Evolutionary conservation across 2,797 vertebrate species (phyloP).

Genomic region (Hoplostethus atlanticus): DNA sequence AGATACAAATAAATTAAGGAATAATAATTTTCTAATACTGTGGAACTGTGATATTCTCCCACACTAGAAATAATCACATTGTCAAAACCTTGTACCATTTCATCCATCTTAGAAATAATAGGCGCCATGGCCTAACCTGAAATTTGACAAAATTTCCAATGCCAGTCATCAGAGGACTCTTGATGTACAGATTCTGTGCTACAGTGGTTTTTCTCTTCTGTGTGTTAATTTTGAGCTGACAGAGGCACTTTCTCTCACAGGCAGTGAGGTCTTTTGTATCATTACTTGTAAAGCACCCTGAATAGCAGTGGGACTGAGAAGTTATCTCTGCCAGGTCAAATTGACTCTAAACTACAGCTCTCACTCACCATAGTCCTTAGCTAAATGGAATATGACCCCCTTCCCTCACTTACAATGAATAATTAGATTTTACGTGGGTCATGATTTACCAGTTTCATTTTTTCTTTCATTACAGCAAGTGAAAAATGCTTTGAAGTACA

Average conservation of each 20-base stretch:
- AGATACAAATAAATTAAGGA: too few relatives aligned
- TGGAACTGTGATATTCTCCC: too few relatives aligned
- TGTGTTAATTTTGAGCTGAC: slow-evolving; percentile 79
- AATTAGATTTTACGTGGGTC: slow-evolving; percentile 64
- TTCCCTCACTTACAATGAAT: slow-evolving; percentile 54
- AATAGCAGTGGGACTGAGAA: slow-evolving; percentile 62
- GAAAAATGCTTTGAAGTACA: slow-evolving; percentile 95
- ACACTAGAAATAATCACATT: too few relatives aligned
- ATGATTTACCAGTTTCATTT: slow-evolving; percentile 67
- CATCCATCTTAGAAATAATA: too few relatives aligned
- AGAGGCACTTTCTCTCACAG: slow-evolving; percentile 71
- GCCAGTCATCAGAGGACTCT: slow-evolving; percentile 31
- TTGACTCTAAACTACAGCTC: slow-evolving; percentile 56
- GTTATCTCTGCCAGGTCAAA: slow-evolving; percentile 69
- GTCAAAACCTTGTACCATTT: too few relatives aligned
- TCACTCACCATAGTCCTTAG: slow-evolving; percentile 48
- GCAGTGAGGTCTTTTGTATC: slow-evolving; percentile 71
- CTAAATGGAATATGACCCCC: slow-evolving; percentile 58
- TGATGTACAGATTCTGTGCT: too few relatives aligned
- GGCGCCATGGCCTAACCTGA: not conserved
- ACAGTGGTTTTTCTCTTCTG: slow-evolving; percentile 43
- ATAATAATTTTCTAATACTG: too few relatives aligned
- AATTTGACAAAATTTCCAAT: slow-evolving; percentile 45
- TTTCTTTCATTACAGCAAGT: slow-evolving; percentile 90
- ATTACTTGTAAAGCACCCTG: slow-evolving; percentile 73